phyloP scores from a whole-genome alignment of 1,140 invertebrate species.

The Zelostemma sp. region DNA sequence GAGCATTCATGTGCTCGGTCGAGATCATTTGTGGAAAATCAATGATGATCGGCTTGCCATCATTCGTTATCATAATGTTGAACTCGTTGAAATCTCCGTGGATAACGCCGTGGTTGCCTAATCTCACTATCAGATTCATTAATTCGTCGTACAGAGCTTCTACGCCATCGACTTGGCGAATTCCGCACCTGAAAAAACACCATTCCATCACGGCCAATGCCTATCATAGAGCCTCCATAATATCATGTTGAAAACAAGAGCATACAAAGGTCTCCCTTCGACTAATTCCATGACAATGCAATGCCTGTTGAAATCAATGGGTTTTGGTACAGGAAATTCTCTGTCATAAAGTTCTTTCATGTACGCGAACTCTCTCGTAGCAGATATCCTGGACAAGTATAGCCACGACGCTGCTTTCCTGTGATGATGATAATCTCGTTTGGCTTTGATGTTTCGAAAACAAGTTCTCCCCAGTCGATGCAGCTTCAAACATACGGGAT shows the following conservation, averaged over 20 bases:
- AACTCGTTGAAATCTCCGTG: slow-evolving; percentile 99
- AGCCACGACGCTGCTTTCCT: slow-evolving; percentile 94
- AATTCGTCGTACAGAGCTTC: slow-evolving; percentile 91
- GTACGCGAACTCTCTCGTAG: slow-evolving; percentile 98
- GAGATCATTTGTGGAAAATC: slow-evolving; percentile 99
- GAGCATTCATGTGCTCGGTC: slow-evolving; percentile 91
- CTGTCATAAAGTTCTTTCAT: slow-evolving; percentile 94
- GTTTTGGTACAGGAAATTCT: slow-evolving; percentile 95
- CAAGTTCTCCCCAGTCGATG: slow-evolving; percentile 95
- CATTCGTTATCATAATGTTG: slow-evolving; percentile 91
- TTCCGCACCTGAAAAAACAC: slow-evolving; percentile 81
- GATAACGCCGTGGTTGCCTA: slow-evolving; percentile 96
- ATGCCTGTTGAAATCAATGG: slow-evolving; percentile 95
- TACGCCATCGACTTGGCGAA: slow-evolving; percentile 83
- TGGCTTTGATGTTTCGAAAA: slow-evolving; percentile 96
- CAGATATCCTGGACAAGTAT: slow-evolving; percentile 96
- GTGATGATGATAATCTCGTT: slow-evolving; percentile 96
- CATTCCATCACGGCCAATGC: too few species aligned
- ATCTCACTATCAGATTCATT: slow-evolving; percentile 93
- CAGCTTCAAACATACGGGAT: slow-evolving; percentile 88
- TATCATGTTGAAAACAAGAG: slow-evolving; percentile 3
- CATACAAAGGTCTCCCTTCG: slow-evolving; percentile 79
- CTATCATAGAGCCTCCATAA: background rate
- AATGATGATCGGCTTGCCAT: slow-evolving; percentile 89
- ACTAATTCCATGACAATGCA: slow-evolving; percentile 97